Evolutionary conservation across 1,140 invertebrate species (phyloP), one percentile per base, ranked within the genome.

Genomic region (Drosophila miranda): DNA sequence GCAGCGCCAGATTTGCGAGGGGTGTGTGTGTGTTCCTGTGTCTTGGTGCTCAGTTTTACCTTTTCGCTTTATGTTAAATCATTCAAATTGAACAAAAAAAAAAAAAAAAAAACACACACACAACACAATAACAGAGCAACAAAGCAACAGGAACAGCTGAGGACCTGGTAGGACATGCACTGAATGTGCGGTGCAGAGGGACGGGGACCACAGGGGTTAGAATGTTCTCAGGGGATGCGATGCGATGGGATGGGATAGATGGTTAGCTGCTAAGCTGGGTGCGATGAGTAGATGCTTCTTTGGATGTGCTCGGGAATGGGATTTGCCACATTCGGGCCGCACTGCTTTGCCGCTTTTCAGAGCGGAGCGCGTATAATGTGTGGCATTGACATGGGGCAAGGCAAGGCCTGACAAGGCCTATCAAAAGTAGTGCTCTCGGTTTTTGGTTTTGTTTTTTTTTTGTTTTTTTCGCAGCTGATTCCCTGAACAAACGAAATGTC

Each of bases 1-100:
- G 28, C 77, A 87, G 76, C 73, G 63, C 72, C 79, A 75, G 55
- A 76, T 68, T 74, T 52, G 63, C 21, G 30, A 59, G 60, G 38
- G 59, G 58, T 69, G 23, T 26, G 23, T 23, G 23, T 26, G 23
- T 26, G 72, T 56, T 54, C 42, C 60, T 56, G 43, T 73, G 28
- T 62, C 62, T 46, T 52, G 21, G 41, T 26, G 23, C 42, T 66
- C 66, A 61, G 73, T 52, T 49, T 83, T 83, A 67, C 75, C 75
- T 76, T 72, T 71, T 74, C 62, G 78, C 78, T 87, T 86, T 86
- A 86, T 86, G 82, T 87, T 86, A 87, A 86, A 86, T 86, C 82
- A 86, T 86, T 86, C 83, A 86, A 86, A 86, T 86, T 87, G 82
- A 86, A 86, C 76, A 84, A 74, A 74, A 71, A 59, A 42, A 23